Evolutionary conservation across 2,888 invertebrate species (phyloP).

Genomic region (Cheiracanthium punctorium): DNA sequence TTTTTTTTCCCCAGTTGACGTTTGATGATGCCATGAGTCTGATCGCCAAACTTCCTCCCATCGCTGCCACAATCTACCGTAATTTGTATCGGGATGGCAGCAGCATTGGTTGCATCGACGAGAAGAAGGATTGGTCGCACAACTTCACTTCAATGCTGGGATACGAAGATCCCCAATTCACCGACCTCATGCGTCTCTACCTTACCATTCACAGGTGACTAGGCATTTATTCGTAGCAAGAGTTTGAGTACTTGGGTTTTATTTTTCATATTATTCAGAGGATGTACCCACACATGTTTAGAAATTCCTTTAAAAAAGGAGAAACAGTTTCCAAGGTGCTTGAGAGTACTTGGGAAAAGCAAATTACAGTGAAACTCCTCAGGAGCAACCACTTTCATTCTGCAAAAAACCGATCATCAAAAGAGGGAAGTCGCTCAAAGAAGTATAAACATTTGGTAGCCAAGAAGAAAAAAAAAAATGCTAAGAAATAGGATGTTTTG

Average conservation of each 20-base stretch:
- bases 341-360: too few relatives aligned
- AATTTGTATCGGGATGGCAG: conserved; percentile 90
- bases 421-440: too few relatives aligned
- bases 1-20: conserved; percentile 79
- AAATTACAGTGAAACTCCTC: too few relatives aligned
- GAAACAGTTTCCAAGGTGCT: too few relatives aligned
- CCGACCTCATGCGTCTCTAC: conserved; percentile 93
- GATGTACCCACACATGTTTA: neutral
- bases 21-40: conserved; percentile 96
- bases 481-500: too few relatives aligned
- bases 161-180: conserved; percentile 85
- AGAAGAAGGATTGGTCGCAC: conserved; percentile 92
- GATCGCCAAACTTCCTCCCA: conserved; percentile 94
- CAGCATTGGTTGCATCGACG: conserved; percentile 91
- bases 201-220: conserved; percentile 89
- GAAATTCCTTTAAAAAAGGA: too few relatives aligned
- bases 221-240: too few relatives aligned
- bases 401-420: too few relatives aligned
- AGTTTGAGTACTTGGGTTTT: neutral
- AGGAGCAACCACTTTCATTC: too few relatives aligned
- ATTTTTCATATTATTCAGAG: neutral
- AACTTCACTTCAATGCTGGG: conserved; percentile 95
- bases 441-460: too few relatives aligned
- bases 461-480: too few relatives aligned
- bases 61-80: conserved; percentile 95